Conservation (phyloP, 2,797 vertebrate species). For the Danio albolineatus region DNA sequence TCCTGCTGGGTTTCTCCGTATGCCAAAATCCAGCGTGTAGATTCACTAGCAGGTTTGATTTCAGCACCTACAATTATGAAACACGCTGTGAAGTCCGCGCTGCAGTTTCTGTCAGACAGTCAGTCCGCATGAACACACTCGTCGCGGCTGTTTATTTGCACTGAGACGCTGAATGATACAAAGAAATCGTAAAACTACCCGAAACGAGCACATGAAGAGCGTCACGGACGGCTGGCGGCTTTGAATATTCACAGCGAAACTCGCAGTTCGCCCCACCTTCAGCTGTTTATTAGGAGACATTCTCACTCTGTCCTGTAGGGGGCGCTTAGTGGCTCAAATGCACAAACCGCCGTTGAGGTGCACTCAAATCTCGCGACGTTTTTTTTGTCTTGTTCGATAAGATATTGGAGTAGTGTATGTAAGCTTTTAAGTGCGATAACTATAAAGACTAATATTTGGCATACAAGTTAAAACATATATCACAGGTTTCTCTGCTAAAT, state of each 20-base stretch:
- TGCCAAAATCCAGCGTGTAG: slow-evolving; percentile 36
- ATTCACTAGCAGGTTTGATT: slow-evolving; percentile 29
- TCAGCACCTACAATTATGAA: slow-evolving; percentile 8
- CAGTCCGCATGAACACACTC: not conserved
- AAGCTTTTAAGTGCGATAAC: not conserved
- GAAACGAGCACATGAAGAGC: slow-evolving; percentile 25
- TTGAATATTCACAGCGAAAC: slow-evolving; percentile 58
- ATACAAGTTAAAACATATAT: not conserved
- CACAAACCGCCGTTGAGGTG: not conserved
- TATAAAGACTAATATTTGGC: not conserved
- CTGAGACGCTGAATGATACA: not conserved
- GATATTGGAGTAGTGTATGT: not conserved
- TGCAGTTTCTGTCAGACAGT: not conserved
- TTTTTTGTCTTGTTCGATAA: not conserved
- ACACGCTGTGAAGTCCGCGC: not conserved
- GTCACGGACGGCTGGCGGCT: slow-evolving; percentile 38
- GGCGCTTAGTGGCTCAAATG: not conserved
- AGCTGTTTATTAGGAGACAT: not conserved
- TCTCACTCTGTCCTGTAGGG: not conserved
- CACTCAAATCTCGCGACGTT: not conserved
- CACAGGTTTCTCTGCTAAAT: not conserved
- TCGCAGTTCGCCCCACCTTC: slow-evolving; percentile 55
- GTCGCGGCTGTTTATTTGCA: not conserved
- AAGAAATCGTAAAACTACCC: slow-evolving; percentile 11
- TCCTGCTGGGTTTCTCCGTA: slow-evolving; percentile 35